phyloP scores from a whole-genome alignment of 1,140 invertebrate genomes.

The Drosophila orena region DNA sequence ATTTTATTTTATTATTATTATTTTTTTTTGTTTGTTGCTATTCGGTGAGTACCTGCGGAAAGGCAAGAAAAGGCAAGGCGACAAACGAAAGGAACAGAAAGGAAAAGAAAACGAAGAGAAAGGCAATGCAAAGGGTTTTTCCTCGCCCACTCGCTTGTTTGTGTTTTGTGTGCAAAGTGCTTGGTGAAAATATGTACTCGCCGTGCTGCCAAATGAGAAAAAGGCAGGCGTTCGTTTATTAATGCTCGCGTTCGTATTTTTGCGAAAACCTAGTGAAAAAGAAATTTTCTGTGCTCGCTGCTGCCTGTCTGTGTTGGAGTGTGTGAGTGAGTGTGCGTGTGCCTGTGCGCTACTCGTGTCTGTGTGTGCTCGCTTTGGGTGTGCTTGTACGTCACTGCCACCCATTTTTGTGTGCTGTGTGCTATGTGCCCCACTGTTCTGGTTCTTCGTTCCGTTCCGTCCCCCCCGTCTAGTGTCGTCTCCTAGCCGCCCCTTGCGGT shows the following conservation, averaged over 20 bases:
- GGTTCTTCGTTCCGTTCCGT: slow-evolving; percentile 5
- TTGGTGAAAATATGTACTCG: slow-evolving; percentile 17
- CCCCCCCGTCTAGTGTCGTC: neutral
- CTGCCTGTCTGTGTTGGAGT: slow-evolving; percentile 19
- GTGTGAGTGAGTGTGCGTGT: slow-evolving; percentile 29
- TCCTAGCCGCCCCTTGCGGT: neutral
- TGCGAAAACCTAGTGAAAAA: slow-evolving; percentile 67
- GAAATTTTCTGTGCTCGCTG: slow-evolving; percentile 72
- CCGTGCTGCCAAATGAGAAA: slow-evolving; percentile 21
- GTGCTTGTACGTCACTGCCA: slow-evolving; percentile 25
- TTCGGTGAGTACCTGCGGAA: slow-evolving; percentile 20
- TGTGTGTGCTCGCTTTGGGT: slow-evolving; percentile 40
- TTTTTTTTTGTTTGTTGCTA: slow-evolving; percentile 79
- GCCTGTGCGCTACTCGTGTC: slow-evolving; percentile 31
- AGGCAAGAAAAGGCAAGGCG: neutral
- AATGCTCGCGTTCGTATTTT: slow-evolving; percentile 60
- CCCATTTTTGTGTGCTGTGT: slow-evolving; percentile 27
- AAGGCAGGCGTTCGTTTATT: slow-evolving; percentile 58
- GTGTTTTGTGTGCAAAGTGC: neutral
- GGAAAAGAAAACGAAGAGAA: neutral
- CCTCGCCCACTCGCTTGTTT: neutral
- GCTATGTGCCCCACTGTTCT: slow-evolving; percentile 33
- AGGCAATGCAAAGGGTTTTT: slow-evolving; percentile 1
- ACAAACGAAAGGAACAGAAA: neutral
- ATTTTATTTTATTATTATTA: slow-evolving; percentile 83